A percentile compares a stretch with the other conserved stretches of the same genome.
These are phyloP conservation scores for Metridium senile DNA, from an alignment of 92 coral and sea anemone genomes.

Conservation along the genomic window DNA sequence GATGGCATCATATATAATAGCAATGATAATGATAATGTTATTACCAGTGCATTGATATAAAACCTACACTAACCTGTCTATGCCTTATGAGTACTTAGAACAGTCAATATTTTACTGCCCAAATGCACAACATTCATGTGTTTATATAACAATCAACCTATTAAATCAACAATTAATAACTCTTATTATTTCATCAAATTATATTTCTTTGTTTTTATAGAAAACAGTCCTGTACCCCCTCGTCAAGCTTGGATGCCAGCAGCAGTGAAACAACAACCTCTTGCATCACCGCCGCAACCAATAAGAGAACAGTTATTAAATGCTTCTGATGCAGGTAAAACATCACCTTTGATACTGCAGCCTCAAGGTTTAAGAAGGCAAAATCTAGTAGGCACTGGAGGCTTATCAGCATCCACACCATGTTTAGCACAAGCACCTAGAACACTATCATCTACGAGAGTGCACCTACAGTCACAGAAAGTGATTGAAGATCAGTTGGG, in stretches of 20 bases:
- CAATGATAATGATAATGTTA: too few relatives aligned
- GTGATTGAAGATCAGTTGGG: neutral
- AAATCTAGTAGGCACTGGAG: neutral
- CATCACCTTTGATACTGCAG: neutral
- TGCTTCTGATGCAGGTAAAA: slow-evolving; percentile 13
- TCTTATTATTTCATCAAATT: neutral
- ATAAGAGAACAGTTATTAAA: slow-evolving; percentile 8
- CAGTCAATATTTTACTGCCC: too few relatives aligned
- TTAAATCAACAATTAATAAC: neutral
- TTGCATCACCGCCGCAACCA: neutral
- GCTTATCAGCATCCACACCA: slow-evolving; percentile 10
- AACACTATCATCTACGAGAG: neutral
- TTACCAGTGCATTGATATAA: too few relatives aligned
- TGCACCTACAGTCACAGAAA: slow-evolving; percentile 7
- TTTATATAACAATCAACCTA: too few relatives aligned
- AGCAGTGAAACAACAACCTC: neutral
- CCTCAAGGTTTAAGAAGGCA: neutral
- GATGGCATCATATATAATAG: too few relatives aligned
- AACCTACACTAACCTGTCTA: too few relatives aligned
- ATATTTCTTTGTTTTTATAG: neutral
- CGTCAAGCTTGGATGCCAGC: slow-evolving; percentile 15
- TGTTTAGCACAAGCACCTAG: neutral
- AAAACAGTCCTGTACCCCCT: slow-evolving; percentile 7
- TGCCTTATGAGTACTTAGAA: too few relatives aligned
- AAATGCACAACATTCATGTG: too few relatives aligned